These are phyloP conservation scores for Myopa tessellatipennis DNA, from an alignment of 2,888 invertebrate species.

Conservation along the genomic window DNA sequence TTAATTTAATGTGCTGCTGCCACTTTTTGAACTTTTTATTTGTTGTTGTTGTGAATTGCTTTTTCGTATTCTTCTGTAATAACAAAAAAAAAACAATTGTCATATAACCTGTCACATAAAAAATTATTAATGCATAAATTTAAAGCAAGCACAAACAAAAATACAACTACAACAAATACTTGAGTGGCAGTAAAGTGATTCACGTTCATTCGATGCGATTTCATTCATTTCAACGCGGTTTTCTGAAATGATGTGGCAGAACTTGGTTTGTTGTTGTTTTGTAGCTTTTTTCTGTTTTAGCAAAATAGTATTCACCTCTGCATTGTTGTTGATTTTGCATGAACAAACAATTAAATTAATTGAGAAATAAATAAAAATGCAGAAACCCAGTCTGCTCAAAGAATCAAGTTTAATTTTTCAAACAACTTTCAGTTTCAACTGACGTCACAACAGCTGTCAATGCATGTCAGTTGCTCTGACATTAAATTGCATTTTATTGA, in stretches of 20 bases:
- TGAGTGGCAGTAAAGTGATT: neutral
- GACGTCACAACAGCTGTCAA: conserved; percentile 32
- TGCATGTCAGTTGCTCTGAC: conserved; percentile 24
- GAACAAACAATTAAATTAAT: conserved; percentile 16
- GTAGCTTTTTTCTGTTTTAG: neutral
- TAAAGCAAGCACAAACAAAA: neutral
- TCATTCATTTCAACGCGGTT: neutral
- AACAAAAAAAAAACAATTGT: conserved; percentile 1
- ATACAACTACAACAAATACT: neutral
- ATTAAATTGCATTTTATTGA: conserved; percentile 11
- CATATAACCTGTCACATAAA: neutral
- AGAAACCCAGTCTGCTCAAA: neutral
- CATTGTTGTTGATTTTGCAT: conserved; percentile 8
- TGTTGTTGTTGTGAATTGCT: neutral
- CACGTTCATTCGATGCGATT: neutral
- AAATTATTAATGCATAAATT: neutral
- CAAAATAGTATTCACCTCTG: neutral
- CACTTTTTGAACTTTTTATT: neutral
- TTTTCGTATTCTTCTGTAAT: neutral
- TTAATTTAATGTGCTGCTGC: neutral
- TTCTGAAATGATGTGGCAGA: neutral
- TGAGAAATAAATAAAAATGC: neutral
- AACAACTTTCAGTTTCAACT: conserved; percentile 36
- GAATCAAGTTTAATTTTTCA: conserved; percentile 18
- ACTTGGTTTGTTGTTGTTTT: too few relatives aligned